Base-by-base conservation (phyloP, 1,140 invertebrate species). In the Ylistrum balloti region DNA sequence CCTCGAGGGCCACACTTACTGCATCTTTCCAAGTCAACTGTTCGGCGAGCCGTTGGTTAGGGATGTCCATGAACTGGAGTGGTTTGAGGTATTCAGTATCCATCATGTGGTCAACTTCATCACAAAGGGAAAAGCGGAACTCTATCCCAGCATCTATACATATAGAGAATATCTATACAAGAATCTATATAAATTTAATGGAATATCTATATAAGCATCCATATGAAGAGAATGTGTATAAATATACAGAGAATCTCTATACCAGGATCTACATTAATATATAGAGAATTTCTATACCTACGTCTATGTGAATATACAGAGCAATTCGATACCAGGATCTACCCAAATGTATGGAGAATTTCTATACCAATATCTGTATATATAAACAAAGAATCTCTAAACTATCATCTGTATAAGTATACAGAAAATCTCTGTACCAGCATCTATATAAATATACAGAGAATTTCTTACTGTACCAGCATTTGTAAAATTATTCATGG, bases 11-110 rank as follows among this genome's bases (percentile, higher is more conserved):
- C 41, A 45, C 87, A 96, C 96, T 97, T 96, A 98, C 98, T 95
- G 99, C 98, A 97, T 99, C 99, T 97, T 99, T 99, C 92, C 98
- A 97, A 15, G 99, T 99, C 89, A 99, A 97, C 96, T 99, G 99
- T 96, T 99, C 98, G 90, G 99, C 99, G 97, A 99, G 99, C 95
- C 98, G 98, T 33, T 98, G 91, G 87, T 94, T 94, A 20, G 98
- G 97, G 89, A 99, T 98, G 95, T 98, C 95, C 86, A 90, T 45
- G 88, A 95, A 94, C 13, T 92, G 90, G 32, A 95, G 86, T 5
- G 94, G 94, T 91, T 94, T 94, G 33, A 93, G 93, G 85, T 94
- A 94, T 13, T 95, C 95, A 11, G 91, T 90, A 35, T 94, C 93
- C 28, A 95, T 94, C 89, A 95, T 93, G 41, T 93, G 94, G 93